Evolutionary conservation across 2,888 invertebrate genomes (phyloP), one percentile per base, ranked within the genome.

Genomic region (Lasioglossum lativentre): DNA sequence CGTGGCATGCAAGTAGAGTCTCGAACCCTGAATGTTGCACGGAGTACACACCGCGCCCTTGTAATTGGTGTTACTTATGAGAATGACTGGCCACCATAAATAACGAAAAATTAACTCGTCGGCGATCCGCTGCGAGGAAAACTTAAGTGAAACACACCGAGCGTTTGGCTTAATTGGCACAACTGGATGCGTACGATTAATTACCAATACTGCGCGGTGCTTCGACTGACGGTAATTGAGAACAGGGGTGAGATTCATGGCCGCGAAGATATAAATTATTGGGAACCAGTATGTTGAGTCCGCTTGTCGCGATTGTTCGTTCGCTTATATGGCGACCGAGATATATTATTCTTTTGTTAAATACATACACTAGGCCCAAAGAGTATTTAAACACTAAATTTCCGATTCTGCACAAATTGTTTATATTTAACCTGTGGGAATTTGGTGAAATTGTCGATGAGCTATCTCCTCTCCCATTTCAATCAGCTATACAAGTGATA

Each of bases 31-130:
- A 59, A 74, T 63, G 27, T 56, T 4, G 52, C 66, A 38, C 8
- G 42, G 68, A 63, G 14, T 56, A 16, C 56, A 52, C 45, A 80
- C 72, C 68, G 85, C 73, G 75, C 70, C 71, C 82, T 79, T 79
- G 78, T 86, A 86, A 86, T 86, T 86, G 86, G 56, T 47, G 47
- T 82, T 86, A 86, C 81, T 78, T 85, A 85, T 63, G 85, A 73
- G 78, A 56, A 75, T 76, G 47, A 75, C 75, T 16, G 19, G 34
- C 47, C 52, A 27, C 68, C 68, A 85, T 86, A 86, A 86, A 86
- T 86, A 86, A 86, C 85, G 81, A 81, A 81, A 86, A 85, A 86
- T 85, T 86, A 78, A 85, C 80, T 81, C 85, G 85, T 86, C 68
- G 85, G 3, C 59, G 71, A 85, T 52, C 5, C 34, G 81, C 78